Evolutionary conservation across 1,140 invertebrate genomes (phyloP), one percentile per base, ranked within the genome.

Genomic region (Rhyacophila brunnea): DNA sequence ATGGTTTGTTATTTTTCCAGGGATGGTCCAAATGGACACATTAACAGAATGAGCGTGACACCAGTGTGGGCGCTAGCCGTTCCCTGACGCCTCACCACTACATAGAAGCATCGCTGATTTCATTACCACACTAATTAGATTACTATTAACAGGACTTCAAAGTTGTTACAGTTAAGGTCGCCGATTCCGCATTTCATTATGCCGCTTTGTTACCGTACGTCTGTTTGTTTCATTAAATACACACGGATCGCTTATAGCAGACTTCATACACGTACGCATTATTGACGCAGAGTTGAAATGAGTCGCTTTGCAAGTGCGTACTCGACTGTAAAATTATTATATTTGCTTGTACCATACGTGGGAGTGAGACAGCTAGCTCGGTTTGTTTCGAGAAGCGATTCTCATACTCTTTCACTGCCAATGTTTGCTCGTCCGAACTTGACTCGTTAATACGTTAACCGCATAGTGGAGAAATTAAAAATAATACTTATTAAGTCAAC

Each of bases 381-480:
- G 23, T 48, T 20, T 44, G 43, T 43, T 34, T 20, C 38, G 47
- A 48, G 35, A 48, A 13, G 47, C 35, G 47, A 57, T 42, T 48
- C 36, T 48, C 43, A 5, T 28, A 18, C 32, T 17, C 34, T 19
- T 42, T 56, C 62, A 64, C 62, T 64, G 62, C 62, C 62, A 59
- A 64, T 56, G 47, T 59, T 59, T 64, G 62, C 58, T 64, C 62
- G 58, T 57, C 49, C 51, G 49, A 45, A 36, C 52, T 14, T 48
- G 34, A 38, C 45, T 53, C 34, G 6, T 10, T 28, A 28, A 28
- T 28, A n/a, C n/a, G 23, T 28, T 28, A 28, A 28, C 23, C 23
- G 23, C 23, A 28, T 28, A 28, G 23, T 28, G 23, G 9, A 28
- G 23, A 28, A 28, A 28, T 28, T 28, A 28, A 28, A 28, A 28